Base-by-base conservation (phyloP, 2,113 vertebrate genomes). In the Centropristis striata region DNA sequence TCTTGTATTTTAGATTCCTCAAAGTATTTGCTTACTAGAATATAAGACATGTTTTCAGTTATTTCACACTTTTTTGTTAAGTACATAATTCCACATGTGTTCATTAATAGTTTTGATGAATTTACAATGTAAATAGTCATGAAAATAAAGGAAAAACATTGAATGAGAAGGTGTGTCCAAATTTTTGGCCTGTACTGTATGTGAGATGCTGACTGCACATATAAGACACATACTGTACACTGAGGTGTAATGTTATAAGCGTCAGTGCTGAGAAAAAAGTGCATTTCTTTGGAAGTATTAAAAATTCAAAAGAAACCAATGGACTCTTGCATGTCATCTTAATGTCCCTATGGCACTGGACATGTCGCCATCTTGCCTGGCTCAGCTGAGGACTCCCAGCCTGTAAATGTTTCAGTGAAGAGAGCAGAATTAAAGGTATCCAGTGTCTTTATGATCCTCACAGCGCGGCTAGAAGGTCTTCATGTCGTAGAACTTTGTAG, bases 401-500 rank as follows among this genome's bases (percentile, higher is more conserved):
- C 71, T 58, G 76, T 85, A 66, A 88, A 85, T 77, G 86, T 83
- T 86, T 84, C 69, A 84, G 74, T 81, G 71, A 78, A 51, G 66
- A 68, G 32, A 67, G 61, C 32, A 71, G 39, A 61, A 76, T 42
- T 25, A 21, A 71, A 83, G 10, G 55, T 50, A 65, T 77, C 81
- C 70, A 37, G 36, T 42, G 57, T 78, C 51, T 59, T 54, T 54
- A 21, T 36, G 46, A 41, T 69, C 80, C 55, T 37, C 60, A 10
- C 32, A 91, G 55, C 70, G 86, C 50, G 5, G 87, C 65, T 49
- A 95, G 96, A 51, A 96, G 90, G 42, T 98, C 97, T 88, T 98
- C 96, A 0, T 96, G 95, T 51, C 90, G 91, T 71, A 99, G 92
- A 64, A 99, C 97, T 94, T 98, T 98, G 93, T 97, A 98, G 55